Base-by-base conservation (phyloP, 2,888 invertebrate genomes). In the Drosophila picticornis region DNA sequence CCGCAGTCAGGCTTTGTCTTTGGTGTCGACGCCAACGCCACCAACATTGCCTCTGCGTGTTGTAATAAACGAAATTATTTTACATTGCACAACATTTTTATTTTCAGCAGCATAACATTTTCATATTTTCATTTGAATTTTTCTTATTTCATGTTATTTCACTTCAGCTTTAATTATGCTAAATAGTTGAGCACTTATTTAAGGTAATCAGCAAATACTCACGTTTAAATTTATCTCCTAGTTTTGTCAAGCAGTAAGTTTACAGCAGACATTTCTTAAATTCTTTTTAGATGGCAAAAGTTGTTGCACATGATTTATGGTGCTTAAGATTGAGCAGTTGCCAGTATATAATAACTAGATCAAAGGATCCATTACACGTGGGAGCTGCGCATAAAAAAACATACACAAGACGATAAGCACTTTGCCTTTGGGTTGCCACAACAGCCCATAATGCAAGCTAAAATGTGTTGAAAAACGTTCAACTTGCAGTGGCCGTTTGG, bases 61-160 rank as follows among this genome's bases (percentile, higher is more conserved):
- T 69, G 69, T 79, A 84, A 88, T 88, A 88, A 83, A 77, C 76
- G 76, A 78, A 80, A 86, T 86, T 73, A 86, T 88, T 87, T 87
- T 87, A 83, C 87, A 89, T 82, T 62, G 27, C 62, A 55, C 25
- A 63, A 55, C 25, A 63, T 63, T 65, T 63, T 46, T 27, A 55
- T 29, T 63, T 63, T 48, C 60, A 57, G 9, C 53, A 19, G 0
- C 40, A 11, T 13, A 13, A 13, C 34, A 10, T 19, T 36, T 36
- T 40, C 6, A 25, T 53, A 19, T 52, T 69, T 31, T 43, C n/a
- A 13, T 16, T 36, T 22, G 36, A 9, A 19, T 53, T 19, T 52
- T 68, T 22, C 38, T 38, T 19, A 25, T 11, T 38, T n/a, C 25
- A 51, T 43, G 27, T 59, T 55, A 62, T 43, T 43, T 53, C 10